These are phyloP conservation scores for Ashinkailepas kermadecensis DNA, from an alignment of 2,888 invertebrate species.

Conservation along the genomic window DNA sequence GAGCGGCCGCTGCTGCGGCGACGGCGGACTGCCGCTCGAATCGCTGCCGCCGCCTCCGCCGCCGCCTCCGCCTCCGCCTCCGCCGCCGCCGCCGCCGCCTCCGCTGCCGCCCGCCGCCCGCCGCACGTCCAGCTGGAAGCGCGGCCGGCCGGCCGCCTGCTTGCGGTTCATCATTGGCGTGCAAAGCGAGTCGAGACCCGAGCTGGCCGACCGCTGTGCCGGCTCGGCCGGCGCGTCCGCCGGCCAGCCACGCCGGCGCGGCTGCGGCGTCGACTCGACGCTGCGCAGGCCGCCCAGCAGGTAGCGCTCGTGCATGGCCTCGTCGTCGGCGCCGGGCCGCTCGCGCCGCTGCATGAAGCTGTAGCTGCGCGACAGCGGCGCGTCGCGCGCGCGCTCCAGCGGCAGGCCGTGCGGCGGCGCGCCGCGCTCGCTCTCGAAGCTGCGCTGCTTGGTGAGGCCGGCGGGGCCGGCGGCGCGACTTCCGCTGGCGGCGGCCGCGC, in stretches of 20 bases:
- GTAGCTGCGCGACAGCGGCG: conserved; percentile 45
- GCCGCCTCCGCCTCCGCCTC: too few relatives aligned
- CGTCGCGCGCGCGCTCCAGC: conserved; percentile 31
- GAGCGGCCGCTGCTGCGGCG: conserved; percentile 26
- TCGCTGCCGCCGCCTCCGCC: conserved; percentile 24
- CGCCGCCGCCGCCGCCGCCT: conserved; percentile 22
- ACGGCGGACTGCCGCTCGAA: conserved; percentile 24
- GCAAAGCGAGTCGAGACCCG: conserved; percentile 36
- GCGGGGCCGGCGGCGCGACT: conserved; percentile 18
- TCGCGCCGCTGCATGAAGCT: conserved; percentile 49
- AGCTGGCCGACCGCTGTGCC: conserved; percentile 30
- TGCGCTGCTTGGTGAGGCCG: conserved; percentile 22
- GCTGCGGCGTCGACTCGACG: conserved; percentile 57
- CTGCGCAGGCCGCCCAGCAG: conserved; percentile 49
- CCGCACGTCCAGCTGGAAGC: conserved; percentile 8
- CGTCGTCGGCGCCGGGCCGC: conserved; percentile 52
- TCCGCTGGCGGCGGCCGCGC: conserved; percentile 16
- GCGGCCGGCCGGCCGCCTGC: conserved; percentile 33
- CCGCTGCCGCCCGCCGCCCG: conserved; percentile 10
- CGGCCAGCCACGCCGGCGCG: conserved; percentile 36
- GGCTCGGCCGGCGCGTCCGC: conserved; percentile 28
- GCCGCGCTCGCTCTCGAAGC: conserved; percentile 15
- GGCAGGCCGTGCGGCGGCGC: conserved; percentile 25
- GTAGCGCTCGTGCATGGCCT: conserved; percentile 74
- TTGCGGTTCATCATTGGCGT: conserved; percentile 38